Conservation (phyloP, 2,113 vertebrate genomes). For the Coreoperca whiteheadi region DNA sequence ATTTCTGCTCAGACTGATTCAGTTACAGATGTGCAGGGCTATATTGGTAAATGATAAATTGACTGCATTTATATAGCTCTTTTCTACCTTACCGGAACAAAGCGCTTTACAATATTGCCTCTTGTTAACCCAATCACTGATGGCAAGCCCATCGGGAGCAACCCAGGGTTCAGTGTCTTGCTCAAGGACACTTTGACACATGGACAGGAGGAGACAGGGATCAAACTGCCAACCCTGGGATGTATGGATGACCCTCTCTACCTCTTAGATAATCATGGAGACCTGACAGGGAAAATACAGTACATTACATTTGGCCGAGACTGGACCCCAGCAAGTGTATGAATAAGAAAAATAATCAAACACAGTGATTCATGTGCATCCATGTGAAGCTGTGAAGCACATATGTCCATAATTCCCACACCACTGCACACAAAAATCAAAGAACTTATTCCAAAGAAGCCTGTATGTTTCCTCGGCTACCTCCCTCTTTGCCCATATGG, state of each 20-base stretch:
- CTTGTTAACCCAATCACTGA: too few species aligned
- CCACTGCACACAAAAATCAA: constrained; percentile 72
- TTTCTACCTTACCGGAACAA: too few species aligned
- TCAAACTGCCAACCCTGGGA: too few species aligned
- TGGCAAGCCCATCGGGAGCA: too few species aligned
- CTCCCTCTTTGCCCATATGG: constrained; percentile 77
- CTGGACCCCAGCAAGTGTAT: constrained; percentile 33
- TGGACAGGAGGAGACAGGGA: too few species aligned
- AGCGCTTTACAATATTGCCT: too few species aligned
- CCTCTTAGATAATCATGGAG: too few species aligned
- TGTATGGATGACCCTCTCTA: too few species aligned
- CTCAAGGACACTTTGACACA: too few species aligned
- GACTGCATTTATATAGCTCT: too few species aligned
- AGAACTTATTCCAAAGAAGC: constrained; percentile 64
- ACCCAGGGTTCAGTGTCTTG: too few species aligned
- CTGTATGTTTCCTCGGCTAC: constrained; percentile 50
- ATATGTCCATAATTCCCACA: constrained; percentile 73
- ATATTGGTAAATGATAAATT: too few species aligned
- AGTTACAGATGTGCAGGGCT: constrained; percentile 57
- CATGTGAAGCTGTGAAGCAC: constrained; percentile 62
- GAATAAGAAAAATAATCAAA: constrained; percentile 67
- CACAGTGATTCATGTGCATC: constrained; percentile 46
- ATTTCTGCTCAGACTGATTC: constrained; percentile 52
- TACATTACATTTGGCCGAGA: constrained; percentile 63
- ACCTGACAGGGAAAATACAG: constrained; percentile 58